Base-by-base conservation (phyloP, 2,113 vertebrate species). In the Agapornis roseicollis region DNA sequence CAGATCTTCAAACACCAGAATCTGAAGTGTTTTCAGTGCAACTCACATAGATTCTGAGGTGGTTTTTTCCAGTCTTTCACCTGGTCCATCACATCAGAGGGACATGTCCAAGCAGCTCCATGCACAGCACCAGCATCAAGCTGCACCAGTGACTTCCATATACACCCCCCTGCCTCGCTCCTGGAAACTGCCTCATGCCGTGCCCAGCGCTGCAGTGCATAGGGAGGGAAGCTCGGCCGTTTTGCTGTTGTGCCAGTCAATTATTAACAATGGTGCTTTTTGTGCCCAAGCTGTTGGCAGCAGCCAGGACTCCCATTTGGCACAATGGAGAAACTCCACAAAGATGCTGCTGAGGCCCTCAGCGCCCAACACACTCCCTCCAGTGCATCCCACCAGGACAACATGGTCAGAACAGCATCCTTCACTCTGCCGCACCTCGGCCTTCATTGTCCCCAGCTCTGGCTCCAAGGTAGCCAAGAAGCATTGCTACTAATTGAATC, bases 241-340 rank as follows among this genome's bases (percentile, higher is more conserved):
- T 42, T 61, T 71, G 25, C 92, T 90, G 84, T 82, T 94, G 91
- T 94, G 9, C 76, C 55, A 4, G 94, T 90, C 91, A 97, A 96
- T 97, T 47, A 96, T 97, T 97, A 96, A 97, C 94, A 1, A 4
- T 0, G 1, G 39, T 13, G 83, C 61, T 56, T 44, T 11, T 64
- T 27, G 78, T 77, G 71, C 91, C 70, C 3, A 4, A 44, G 84
- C 37, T 5, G n/a, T 7, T 78, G 95, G 94, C 84, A 69, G 20
- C 4, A 0, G 82, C 69, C 74, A 35, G 6, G 0, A 1, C 44
- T 90, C 87, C 82, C 8, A 22, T 7, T 12, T 71, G 66, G 50
- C 72, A 90, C 12, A 10, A 9, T 55, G 16, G 27, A 89, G 86
- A 94, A 88, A 68, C 86, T 76, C 88, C 80, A 61, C 4, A 9